Base-by-base conservation (phyloP, 1,140 invertebrate species). In the Ceratoteleas bidentatus region DNA sequence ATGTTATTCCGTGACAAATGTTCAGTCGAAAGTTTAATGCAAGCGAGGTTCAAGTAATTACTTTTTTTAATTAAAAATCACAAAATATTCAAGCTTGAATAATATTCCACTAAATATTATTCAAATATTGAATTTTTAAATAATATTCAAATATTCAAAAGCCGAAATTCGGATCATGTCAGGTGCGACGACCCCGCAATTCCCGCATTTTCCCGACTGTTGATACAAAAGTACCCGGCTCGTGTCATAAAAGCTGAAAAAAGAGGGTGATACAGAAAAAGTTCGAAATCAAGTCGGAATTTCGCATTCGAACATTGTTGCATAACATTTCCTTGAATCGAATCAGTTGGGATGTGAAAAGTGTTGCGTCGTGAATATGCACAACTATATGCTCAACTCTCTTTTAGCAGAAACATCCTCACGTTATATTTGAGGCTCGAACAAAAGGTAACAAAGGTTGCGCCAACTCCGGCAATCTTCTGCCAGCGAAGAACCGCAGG, bases 401-500 rank as follows among this genome's bases (percentile, higher is more conserved):
- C 93, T 93, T 95, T 93, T 94, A 97, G 95, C 95, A 97, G 94
- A 97, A 97, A 92, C 97, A 98, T 94, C 97, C 97, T 86, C 97
- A 98, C 93, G 96, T 99, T 88, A 97, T 98, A 90, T 98, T 98
- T 93, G 96, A 98, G 90, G 96, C 96, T 77, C 94, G 96, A 81
- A 95, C 95, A 36, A 96, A 96, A 90, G 94, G 94, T 65, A 96
- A 96, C 91, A 96, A 97, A 91, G 96, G 96, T 47, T 98, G 97
- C 87, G 97, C 96, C 66, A 97, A 97, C 92, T 94, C 94, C 16
- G 93, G 94, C 47, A 95, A 93, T 86, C 92, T 96, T 86, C 95
- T 97, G 94, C 92, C 94, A 58, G 89, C 93, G 75, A 92, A 94
- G 88, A 92, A 92, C 90, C 92, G 94, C 60, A 92, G 94, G 65